Evolutionary conservation across 2,113 vertebrate species (phyloP).

Genomic region (Phyllostomus hastatus): DNA sequence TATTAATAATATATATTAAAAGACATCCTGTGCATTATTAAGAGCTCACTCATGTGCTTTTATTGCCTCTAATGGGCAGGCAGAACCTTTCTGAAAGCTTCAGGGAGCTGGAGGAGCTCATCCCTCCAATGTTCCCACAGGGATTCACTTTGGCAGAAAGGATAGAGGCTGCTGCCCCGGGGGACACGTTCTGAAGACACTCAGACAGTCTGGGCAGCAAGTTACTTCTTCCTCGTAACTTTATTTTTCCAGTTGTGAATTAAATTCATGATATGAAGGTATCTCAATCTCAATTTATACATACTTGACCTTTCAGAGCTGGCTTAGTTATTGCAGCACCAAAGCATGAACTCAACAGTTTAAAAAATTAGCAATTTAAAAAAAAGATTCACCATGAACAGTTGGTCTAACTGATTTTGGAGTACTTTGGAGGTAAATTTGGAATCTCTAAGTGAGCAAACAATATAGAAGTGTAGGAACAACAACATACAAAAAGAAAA

Average conservation of each 20-base stretch:
- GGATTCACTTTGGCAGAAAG: not conserved
- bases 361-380: not conserved
- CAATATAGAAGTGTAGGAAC: not conserved
- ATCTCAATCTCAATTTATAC: not conserved
- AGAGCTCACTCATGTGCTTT: not conserved
- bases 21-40: slow-evolving; percentile 23
- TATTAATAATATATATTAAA: slow-evolving; percentile 50
- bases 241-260: not conserved
- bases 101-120: not conserved
- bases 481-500: not conserved
- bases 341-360: not conserved
- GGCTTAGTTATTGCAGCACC: not conserved
- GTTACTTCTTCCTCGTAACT: not conserved
- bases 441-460: not conserved
- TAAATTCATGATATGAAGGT: not conserved
- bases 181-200: not conserved
- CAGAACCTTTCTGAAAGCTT: not conserved
- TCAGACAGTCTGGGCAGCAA: not conserved
- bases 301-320: not conserved
- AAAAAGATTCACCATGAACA: not conserved
- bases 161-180: not conserved
- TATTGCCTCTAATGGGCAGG: slow-evolving; percentile 16
- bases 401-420: not conserved
- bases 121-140: not conserved
- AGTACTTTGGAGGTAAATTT: not conserved